Evolutionary conservation across 2,113 vertebrate species (phyloP), one percentile per base, ranked within the genome.

Genomic region (Pelvicachromis taeniatus): DNA sequence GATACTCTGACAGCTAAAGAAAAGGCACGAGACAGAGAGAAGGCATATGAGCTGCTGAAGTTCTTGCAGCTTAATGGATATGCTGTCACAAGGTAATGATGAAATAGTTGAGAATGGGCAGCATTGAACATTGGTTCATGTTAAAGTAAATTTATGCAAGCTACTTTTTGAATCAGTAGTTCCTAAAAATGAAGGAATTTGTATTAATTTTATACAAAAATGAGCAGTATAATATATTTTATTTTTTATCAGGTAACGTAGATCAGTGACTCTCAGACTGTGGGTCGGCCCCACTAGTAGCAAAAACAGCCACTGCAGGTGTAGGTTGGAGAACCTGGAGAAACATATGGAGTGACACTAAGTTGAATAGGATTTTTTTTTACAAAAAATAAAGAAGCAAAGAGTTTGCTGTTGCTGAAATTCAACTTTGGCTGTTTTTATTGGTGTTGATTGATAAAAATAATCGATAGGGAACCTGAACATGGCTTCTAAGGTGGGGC

Each of bases 1-100:
- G 98, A 99, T 87, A 99, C 98, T 0, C 94, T 99, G 82, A 99
- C 98, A 1, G 98, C 98, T 55, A 98, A 99, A 88, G 98, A 99
- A 94, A 99, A 99, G 92, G 97, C 98, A 0, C 92, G 98, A 50
- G 98, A 99, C 79, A 77, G 98, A 29, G 98, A 99, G 92, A 99
- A 99, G 84, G 97, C 98, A 1, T 95, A 98, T 19, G 98, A 99
- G 89, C 93, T 99, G 78, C 96, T 99, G 45, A 97, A 97, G 81
- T 99, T 98, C 90, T 95, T 99, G 54, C 98, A 99, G 90, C 96
- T 99, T 77, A 96, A 99, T 2, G 97, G 97, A 90, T 99, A 97
- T 14, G 97, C 97, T 0, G 97, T 98, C 23, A 99, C 97, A 16
- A 96, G 98, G 98, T 97, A 61, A 33, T 16, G 45, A 77, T 53